Base-by-base conservation (phyloP, 2,113 vertebrate species). In the Albula goreensis region DNA sequence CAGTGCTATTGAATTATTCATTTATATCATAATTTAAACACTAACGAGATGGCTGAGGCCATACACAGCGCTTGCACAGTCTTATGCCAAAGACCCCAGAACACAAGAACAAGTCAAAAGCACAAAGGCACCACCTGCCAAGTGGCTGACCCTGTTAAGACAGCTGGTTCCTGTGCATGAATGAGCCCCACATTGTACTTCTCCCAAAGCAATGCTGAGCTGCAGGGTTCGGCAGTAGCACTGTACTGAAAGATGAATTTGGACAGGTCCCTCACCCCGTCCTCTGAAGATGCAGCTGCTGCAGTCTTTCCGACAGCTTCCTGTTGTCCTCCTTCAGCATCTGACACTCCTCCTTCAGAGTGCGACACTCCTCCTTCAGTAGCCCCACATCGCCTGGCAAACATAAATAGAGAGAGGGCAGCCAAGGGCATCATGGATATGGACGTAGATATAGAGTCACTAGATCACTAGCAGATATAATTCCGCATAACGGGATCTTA, bases 261-360 rank as follows among this genome's bases (percentile, higher is more conserved):
- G 8, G 70, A 31, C 22, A 31, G 22, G 77, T 81, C 88, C 90
- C 93, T 92, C 90, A 90, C 92, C 83, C 70, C 56, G 87, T 93
- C 91, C 86, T 93, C 83, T 95, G 93, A 56, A 94, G 92, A 51
- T 96, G 91, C 83, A 95, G 93, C 8, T 96, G 92, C 86, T 96
- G 93, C 83, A 95, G 93, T 9, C 94, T 94, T 91, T 85, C 90
- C 78, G 88, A 91, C 81, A 97, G 93, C 81, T 94, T 91, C 85
- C 91, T 93, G 94, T 97, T 97, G 90, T 94, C 93, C 2, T 93
- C 89, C 88, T 92, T 94, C 85, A 97, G 90, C 85, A 86, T 89
- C 86, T 83, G 94, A 87, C 94, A 94, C 74, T 96, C 93, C 1
- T 95, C 94, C 0, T 81, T 95, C 91, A 98, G 93, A 25, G 93